Base-by-base conservation (phyloP, 2,888 invertebrate species). In the Drosophila parthenogenetica region DNA sequence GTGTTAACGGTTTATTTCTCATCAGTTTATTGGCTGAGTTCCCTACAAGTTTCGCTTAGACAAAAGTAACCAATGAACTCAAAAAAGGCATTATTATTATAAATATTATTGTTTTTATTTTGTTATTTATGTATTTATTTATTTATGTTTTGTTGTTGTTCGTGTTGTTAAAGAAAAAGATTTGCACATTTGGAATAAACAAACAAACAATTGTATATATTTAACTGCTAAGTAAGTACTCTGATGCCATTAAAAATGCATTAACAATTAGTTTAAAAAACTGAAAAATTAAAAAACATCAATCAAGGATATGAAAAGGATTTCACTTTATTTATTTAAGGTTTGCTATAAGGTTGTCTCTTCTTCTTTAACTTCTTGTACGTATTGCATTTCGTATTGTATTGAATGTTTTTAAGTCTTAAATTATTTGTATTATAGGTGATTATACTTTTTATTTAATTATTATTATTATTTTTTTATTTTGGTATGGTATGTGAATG, bases 1-100 rank as follows among this genome's bases (percentile, higher is more conserved):
- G 37, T 37, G 48, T 67, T 60, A 50, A 49, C 62, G 50, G 69
- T 61, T 32, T 40, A 39, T 43, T 13, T 40, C 22, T 29, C 46
- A 54, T 69, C 62, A 53, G 57, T 57, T 64, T 50, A 61, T 77
- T 57, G 67, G 67, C 67, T 73, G 55, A 73, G 50, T 67, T 73
- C 48, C 48, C 69, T 85, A 90, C 91, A 90, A 90, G 91, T 90
- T 90, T 90, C 91, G 90, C 77, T 88, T 85, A 70, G 50, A 77
- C 59, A 76, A 75, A 82, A 63, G 25, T 51, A 70, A 77, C 67
- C 54, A 73, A 77, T 71, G 59, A 85, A 72, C 67, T 75, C 70
- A 80, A 85, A 77, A 71, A 73, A 77, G 69, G 73, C 81, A 75
- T 65, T 57, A 73, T 72, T 63, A 7, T 57, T 19, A 8, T 58